phyloP scores from a whole-genome alignment of 2,113 vertebrate genomes.

The Festucalex cinctus region DNA sequence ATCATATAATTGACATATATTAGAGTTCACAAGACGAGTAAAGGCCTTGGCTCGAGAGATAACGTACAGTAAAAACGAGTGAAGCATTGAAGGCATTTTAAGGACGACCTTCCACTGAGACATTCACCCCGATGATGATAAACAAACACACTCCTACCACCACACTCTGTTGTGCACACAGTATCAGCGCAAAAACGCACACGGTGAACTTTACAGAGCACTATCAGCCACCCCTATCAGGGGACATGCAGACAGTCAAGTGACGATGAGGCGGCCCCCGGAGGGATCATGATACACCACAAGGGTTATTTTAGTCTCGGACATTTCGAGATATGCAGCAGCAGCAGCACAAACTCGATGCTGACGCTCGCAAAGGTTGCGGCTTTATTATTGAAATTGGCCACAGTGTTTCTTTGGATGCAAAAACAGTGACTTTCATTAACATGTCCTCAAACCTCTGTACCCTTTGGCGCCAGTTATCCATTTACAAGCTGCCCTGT shows the following conservation, averaged over 20 bases:
- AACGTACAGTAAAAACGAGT: not conserved
- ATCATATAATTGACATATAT: not conserved
- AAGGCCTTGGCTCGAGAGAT: not conserved
- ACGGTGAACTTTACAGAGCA: slow-evolving; percentile 52
- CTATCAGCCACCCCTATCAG: slow-evolving; percentile 45
- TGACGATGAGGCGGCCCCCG: slow-evolving; percentile 40
- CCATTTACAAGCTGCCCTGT: slow-evolving; percentile 35
- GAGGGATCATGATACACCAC: slow-evolving; percentile 30
- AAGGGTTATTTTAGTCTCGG: slow-evolving; percentile 34
- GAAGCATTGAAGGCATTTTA: slow-evolving; percentile 22
- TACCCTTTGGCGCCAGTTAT: slow-evolving; percentile 21
- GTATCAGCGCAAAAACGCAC: slow-evolving; percentile 26
- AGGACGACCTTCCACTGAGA: slow-evolving; percentile 18
- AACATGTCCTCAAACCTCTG: not conserved
- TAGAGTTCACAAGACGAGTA: not conserved
- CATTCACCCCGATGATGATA: slow-evolving; percentile 37
- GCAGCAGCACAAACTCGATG: slow-evolving; percentile 1
- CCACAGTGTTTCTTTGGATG: not conserved
- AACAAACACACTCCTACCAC: slow-evolving; percentile 43
- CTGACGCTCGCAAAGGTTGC: not conserved
- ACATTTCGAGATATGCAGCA: slow-evolving; percentile 6
- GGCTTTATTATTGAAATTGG: not conserved
- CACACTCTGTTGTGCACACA: slow-evolving; percentile 19
- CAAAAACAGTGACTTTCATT: not conserved
- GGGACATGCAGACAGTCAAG: slow-evolving; percentile 45